A percentile compares a stretch with the other conserved stretches of the same genome.
Conservation (phyloP, 1,140 invertebrate genomes). For the Zelostemma sp. region DNA sequence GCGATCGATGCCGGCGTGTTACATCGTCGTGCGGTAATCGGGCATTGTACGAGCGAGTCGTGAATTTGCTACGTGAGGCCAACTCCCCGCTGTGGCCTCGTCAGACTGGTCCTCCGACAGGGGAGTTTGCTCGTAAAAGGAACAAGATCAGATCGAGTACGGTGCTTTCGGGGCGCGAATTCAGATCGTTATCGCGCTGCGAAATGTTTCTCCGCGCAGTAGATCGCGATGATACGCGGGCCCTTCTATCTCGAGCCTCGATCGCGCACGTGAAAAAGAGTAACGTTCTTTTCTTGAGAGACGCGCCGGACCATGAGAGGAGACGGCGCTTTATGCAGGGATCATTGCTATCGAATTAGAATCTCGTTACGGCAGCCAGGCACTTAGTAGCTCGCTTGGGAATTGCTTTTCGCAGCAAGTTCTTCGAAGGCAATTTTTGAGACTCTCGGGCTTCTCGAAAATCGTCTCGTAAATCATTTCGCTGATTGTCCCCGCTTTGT, state of each 20-base stretch:
- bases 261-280: conserved; percentile 3
- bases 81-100: conserved; percentile 14
- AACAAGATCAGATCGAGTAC: conserved; percentile 4
- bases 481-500: too few relatives aligned
- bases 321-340: conserved; percentile 12
- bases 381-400: background rate
- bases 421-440: too few relatives aligned
- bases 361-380: background rate
- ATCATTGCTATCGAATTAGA: conserved; percentile 29
- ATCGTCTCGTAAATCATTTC: too few relatives aligned
- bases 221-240: conserved; percentile 2
- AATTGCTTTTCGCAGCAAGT: background rate
- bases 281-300: conserved; percentile 1
- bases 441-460: too few relatives aligned
- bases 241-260: background rate
- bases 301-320: background rate
- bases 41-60: conserved; percentile 36
- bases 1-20: conserved; percentile 14
- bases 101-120: conserved; percentile 37
- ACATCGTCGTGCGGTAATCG: conserved; percentile 38
- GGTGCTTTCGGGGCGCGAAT: conserved; percentile 9
- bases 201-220: background rate
- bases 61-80: conserved; percentile 34
- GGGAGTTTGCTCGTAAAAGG: conserved; percentile 16
- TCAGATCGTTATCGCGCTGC: conserved; percentile 7